phyloP scores from a whole-genome alignment of 2,797 vertebrate genomes.

The Typhlichthys eigenmanni region DNA sequence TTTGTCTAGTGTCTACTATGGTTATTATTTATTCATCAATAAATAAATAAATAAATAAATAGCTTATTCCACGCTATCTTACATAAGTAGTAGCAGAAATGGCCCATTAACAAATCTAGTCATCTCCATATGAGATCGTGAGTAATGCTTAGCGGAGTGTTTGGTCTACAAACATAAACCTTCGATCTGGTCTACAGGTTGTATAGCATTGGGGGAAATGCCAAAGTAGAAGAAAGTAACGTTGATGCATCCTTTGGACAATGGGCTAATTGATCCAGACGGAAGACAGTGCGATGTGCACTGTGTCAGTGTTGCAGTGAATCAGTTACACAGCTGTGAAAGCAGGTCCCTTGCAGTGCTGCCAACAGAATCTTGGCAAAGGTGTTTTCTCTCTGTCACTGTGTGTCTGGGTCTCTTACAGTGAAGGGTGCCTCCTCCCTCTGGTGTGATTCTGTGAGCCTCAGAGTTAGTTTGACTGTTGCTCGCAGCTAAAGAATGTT shows the following conservation, averaged over 20 bases:
- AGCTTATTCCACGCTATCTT: constrained; percentile 12
- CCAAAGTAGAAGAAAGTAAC: constrained; percentile 1
- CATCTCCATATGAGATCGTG: constrained; percentile 8
- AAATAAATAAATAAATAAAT: no score
- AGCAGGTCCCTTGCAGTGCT: background rate
- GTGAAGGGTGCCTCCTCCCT: constrained; percentile 6
- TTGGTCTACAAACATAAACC: constrained; percentile 11
- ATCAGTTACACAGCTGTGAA: constrained; percentile 7
- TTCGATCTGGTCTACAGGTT: constrained; percentile 15
- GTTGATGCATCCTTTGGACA: constrained; percentile 12
- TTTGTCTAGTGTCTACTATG: no score
- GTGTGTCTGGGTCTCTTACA: constrained; percentile 8
- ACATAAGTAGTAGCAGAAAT: constrained; percentile 1
- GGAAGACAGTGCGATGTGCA: constrained; percentile 6
- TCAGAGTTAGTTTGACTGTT: no score
- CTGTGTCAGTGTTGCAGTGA: constrained; percentile 13
- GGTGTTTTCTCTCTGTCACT: constrained; percentile 5
- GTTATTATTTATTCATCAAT: no score
- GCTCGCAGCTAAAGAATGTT: no score
- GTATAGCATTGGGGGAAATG: constrained; percentile 11
- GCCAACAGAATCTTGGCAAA: constrained; percentile 5
- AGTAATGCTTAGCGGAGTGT: constrained; percentile 32
- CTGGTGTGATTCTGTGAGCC: constrained; percentile 13
- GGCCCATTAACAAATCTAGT: constrained; percentile 27
- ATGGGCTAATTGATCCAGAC: constrained; percentile 17